Conservation (phyloP, 2,113 vertebrate genomes). For the Haemorhous mexicanus region DNA sequence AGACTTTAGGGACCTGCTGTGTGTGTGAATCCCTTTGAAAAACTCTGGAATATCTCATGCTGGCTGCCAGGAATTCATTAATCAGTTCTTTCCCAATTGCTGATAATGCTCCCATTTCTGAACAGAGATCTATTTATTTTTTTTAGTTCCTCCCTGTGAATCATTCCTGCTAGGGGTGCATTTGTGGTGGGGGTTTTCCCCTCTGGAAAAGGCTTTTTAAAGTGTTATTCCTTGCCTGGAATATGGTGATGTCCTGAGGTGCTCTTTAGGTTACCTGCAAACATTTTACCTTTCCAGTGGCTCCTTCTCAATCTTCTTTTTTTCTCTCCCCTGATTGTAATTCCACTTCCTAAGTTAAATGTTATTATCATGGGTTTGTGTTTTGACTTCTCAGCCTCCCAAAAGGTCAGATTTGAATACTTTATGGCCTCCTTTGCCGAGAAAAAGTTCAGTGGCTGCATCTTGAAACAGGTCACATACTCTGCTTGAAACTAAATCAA, state of each 20-base stretch:
- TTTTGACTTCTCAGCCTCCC: background rate
- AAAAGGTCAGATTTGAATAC: background rate
- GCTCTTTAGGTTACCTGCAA: background rate
- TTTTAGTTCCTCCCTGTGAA: background rate
- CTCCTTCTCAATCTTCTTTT: background rate
- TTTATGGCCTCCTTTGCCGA: background rate
- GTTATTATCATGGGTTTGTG: background rate
- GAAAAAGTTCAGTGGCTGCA: background rate
- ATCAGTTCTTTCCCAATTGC: background rate
- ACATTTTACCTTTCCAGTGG: background rate
- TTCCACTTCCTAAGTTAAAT: background rate
- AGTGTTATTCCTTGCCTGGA: background rate
- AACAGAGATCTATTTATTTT: background rate
- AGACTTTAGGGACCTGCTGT: background rate
- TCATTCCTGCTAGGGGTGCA: background rate
- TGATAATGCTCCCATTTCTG: background rate
- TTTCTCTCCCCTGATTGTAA: background rate
- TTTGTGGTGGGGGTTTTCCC: fast-evolving
- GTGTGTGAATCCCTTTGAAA: background rate
- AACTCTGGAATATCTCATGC: background rate
- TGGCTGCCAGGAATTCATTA: background rate
- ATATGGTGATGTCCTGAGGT: background rate
- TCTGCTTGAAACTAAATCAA: background rate
- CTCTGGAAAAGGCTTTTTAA: background rate
- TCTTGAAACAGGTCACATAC: background rate